Evolutionary conservation across 92 coral and sea anemone genomes (phyloP).

Genomic region (Paragorgia papillata): DNA sequence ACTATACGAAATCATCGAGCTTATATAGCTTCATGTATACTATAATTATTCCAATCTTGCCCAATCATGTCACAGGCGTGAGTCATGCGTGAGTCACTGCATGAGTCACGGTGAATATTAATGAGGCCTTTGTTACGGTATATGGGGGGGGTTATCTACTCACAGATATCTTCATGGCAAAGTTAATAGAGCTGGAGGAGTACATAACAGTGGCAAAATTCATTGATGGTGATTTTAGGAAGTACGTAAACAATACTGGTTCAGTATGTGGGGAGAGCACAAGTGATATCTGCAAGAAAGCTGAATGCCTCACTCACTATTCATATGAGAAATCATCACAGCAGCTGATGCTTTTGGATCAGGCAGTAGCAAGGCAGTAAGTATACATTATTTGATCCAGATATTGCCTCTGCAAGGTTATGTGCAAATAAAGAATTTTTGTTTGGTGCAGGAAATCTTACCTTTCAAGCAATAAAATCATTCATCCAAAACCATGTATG

Average conservation of each 20-base stretch:
- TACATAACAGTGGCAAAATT: constrained; percentile 53
- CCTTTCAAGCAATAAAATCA: constrained; percentile 50
- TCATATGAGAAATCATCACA: constrained; percentile 56
- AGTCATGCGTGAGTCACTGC: too few species aligned
- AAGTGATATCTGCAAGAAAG: constrained; percentile 52
- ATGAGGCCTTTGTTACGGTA: too few species aligned
- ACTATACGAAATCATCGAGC: too few species aligned
- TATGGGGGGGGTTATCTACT: too few species aligned
- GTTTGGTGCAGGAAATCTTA: constrained; percentile 64
- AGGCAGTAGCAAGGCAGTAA: constrained; percentile 57
- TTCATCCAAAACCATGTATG: constrained; percentile 53
- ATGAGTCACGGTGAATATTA: too few species aligned
- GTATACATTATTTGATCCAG: constrained; percentile 64
- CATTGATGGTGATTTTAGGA: constrained; percentile 52
- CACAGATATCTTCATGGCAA: constrained; percentile 58
- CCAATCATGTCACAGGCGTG: too few species aligned
- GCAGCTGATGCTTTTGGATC: constrained; percentile 54
- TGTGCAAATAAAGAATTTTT: constrained; percentile 46
- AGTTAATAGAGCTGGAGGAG: constrained; percentile 58
- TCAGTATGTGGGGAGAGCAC: constrained; percentile 56
- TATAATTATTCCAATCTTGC: too few species aligned
- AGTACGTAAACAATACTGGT: constrained; percentile 63
- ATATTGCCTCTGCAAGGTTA: constrained; percentile 52
- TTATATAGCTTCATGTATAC: too few species aligned
- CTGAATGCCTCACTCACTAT: constrained; percentile 56